phyloP scores from a whole-genome alignment of 2,888 invertebrate species.

The Sminthurinus aureus region DNA sequence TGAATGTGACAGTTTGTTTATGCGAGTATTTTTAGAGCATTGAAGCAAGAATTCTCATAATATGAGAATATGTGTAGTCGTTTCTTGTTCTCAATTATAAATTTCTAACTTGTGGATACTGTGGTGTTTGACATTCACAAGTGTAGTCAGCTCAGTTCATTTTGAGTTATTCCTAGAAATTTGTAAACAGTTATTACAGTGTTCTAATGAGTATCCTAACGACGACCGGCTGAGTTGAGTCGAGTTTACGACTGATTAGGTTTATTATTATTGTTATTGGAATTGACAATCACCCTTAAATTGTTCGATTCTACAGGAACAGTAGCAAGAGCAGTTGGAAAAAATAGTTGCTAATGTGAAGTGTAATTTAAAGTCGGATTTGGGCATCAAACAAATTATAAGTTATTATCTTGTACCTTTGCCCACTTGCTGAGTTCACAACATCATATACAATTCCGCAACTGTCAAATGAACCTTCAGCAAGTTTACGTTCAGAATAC shows the following conservation, averaged over 20 bases:
- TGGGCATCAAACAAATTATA: not conserved
- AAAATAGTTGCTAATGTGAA: too few relatives aligned
- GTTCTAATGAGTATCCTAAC: not conserved
- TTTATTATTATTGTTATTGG: not conserved
- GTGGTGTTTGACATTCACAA: not conserved
- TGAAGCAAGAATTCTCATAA: too few relatives aligned
- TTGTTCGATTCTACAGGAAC: too few relatives aligned
- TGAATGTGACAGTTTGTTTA: too few relatives aligned
- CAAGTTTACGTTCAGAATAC: not conserved
- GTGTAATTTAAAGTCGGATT: not conserved
- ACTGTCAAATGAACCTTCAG: not conserved
- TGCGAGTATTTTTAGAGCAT: too few relatives aligned
- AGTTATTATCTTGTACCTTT: constrained; percentile 1
- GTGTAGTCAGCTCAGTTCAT: not conserved
- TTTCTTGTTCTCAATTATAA: too few relatives aligned
- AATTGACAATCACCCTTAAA: not conserved
- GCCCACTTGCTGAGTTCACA: not conserved
- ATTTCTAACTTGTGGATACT: too few relatives aligned
- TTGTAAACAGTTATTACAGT: not conserved
- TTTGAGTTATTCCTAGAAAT: not conserved
- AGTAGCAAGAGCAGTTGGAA: not conserved
- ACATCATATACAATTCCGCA: not conserved
- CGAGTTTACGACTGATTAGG: not conserved
- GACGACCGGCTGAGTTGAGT: not conserved
- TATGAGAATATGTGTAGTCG: too few relatives aligned